Evolutionary conservation across 2,113 vertebrate species (phyloP), one percentile per base, ranked within the genome.

Genomic region (Nipponia nippon): DNA sequence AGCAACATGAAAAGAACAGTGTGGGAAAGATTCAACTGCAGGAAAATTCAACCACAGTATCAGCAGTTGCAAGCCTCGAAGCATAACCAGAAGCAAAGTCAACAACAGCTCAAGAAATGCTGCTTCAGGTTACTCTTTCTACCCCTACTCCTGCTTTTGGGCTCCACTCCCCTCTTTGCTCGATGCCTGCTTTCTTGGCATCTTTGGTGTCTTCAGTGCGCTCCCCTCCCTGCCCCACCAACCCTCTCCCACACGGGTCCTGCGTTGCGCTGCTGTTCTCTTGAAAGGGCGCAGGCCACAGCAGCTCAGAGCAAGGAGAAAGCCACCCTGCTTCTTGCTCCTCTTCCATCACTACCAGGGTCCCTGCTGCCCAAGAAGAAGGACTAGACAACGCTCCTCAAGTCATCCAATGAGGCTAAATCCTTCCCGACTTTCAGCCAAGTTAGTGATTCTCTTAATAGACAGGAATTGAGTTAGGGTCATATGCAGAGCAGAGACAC

Each of bases 91-190:
- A 86, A 95, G 22, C 46, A 20, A 47, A 83, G 36, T 36, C 79
- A 92, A 42, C n/a, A 65, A 40, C 0, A 78, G 26, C 27, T 76
- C 52, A 71, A 67, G 11, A 94, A 83, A 86, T 0, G 4, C 7
- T 72, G 26, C 8, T 84, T 78, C 36, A 56, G 13, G 53, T 40
- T 87, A 69, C 49, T 87, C 40, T 19, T 83, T 62, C 29, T 42
- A 87, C 5, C 7, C 9, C 34, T 72, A 18, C 0, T 0, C 1
- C 30, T 52, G 26, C 19, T 83, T 70, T 30, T 32, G 49, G 40
- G 38, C 29, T 76, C 19, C 36, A 29, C 4, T 19, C 5, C 9
- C 16, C 22, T 10, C 66, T n/a, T 34, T 1, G 4, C 23, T 73
- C 18, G 0, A 7, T 16, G 11, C 2, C 50, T 29, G 9, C n/a